These are phyloP conservation scores for Synanthedon tipuliformis DNA, from an alignment of 2,888 invertebrate genomes.

Conservation along the genomic window DNA sequence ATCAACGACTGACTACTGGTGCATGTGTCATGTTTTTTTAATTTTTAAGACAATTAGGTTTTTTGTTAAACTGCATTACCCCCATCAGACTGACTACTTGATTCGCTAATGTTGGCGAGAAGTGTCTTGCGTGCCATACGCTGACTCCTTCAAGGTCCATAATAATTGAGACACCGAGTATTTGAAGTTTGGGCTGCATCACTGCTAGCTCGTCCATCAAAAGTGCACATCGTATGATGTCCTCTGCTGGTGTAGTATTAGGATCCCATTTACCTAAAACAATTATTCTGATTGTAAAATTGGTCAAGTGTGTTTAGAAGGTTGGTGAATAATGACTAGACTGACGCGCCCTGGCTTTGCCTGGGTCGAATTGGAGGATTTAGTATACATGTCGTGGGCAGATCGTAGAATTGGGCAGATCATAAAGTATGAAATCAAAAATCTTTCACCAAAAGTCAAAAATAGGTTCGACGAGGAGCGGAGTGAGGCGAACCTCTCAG, in stretches of 20 bases:
- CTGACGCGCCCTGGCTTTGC: too few species aligned
- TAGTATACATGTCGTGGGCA: too few species aligned
- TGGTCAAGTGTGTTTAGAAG: too few species aligned
- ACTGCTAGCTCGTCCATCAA: slow-evolving; percentile 54
- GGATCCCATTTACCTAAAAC: slow-evolving; percentile 47
- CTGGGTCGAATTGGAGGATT: too few species aligned
- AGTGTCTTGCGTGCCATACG: slow-evolving; percentile 36
- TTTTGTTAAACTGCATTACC: slow-evolving; percentile 20
- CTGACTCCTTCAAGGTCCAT: slow-evolving; percentile 53
- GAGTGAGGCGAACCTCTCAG: too few species aligned
- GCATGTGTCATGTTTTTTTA: neutral
- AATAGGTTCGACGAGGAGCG: too few species aligned
- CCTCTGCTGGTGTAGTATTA: slow-evolving; percentile 36
- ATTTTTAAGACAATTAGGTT: neutral
- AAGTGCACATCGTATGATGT: slow-evolving; percentile 49
- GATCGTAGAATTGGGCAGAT: too few species aligned
- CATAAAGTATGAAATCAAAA: too few species aligned
- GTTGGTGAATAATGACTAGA: too few species aligned
- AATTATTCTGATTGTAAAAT: too few species aligned
- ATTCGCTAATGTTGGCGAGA: slow-evolving; percentile 45
- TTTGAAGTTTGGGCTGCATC: slow-evolving; percentile 56
- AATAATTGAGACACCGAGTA: slow-evolving; percentile 52
- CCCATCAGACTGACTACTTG: slow-evolving; percentile 58
- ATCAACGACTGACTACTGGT: neutral
- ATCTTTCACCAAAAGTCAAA: too few species aligned